Evolutionary conservation across 2,113 vertebrate species (phyloP).

Genomic region (Heloderma charlesbogerti): DNA sequence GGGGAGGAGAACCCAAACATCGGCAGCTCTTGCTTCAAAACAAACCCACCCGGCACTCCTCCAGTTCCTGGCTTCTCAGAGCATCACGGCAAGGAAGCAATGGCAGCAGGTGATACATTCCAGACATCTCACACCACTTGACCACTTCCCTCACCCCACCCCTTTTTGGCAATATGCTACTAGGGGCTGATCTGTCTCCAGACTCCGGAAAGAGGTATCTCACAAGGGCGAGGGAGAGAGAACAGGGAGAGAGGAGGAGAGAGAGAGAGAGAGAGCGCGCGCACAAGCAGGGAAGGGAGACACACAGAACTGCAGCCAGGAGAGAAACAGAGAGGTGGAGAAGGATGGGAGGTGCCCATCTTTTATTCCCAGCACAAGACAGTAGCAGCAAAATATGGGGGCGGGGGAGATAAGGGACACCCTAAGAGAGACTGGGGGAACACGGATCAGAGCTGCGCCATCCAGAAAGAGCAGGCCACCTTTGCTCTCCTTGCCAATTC

Average conservation of each 20-base stretch:
- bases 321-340: too few species aligned
- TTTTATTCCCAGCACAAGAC: conserved; percentile 63
- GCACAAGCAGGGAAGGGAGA: too few species aligned
- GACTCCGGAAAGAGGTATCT: conserved; percentile 59
- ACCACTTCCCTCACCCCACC: neutral
- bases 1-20: conserved; percentile 5
- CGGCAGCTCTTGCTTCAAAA: conserved; percentile 62
- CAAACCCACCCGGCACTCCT: conserved; percentile 33
- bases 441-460: conserved; percentile 56
- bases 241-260: conserved; percentile 9
- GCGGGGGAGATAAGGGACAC: conserved; percentile 36
- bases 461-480: conserved; percentile 38
- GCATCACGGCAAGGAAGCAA: conserved; percentile 50
- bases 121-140: too few species aligned
- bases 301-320: conserved; percentile 36
- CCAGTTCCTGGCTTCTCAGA: neutral
- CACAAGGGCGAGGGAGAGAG: conserved; percentile 39
- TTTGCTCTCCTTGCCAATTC: conserved; percentile 23
- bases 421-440: conserved; percentile 58
- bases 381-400: conserved; percentile 70
- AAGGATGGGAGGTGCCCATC: neutral
- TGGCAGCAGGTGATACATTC: neutral
- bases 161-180: conserved; percentile 61
- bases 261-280: neutral
- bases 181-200: conserved; percentile 45